A percentile compares a stretch with the other conserved stretches of the same genome.
Conservation (phyloP, 2,888 invertebrate species). For the Watsonalla cultraria region DNA sequence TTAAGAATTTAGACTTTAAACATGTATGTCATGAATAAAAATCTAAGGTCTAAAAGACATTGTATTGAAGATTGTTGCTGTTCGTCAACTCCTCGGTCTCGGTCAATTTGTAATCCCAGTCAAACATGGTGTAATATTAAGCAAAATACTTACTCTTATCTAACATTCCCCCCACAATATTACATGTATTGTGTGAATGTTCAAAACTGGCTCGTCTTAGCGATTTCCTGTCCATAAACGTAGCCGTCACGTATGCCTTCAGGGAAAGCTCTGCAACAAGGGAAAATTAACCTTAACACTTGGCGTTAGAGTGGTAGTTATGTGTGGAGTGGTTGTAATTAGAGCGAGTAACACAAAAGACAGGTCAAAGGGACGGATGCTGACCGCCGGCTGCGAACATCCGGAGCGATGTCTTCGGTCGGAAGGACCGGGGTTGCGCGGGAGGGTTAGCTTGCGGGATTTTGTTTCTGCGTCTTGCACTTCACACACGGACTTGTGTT, state of each 20-base stretch:
- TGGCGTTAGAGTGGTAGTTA: conserved; percentile 16
- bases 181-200: conserved; percentile 25
- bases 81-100: too few relatives aligned
- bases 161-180: neutral
- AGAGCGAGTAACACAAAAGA: conserved; percentile 47
- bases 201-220: conserved; percentile 53
- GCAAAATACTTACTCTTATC: neutral
- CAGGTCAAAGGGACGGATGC: conserved; percentile 73
- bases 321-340: conserved; percentile 46
- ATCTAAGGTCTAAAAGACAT: too few relatives aligned
- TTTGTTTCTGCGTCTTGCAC: too few relatives aligned
- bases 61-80: too few relatives aligned
- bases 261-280: conserved; percentile 33
- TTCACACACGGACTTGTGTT: too few relatives aligned
- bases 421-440: conserved; percentile 39
- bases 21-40: too few relatives aligned
- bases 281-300: conserved; percentile 28
- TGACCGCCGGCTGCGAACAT: conserved; percentile 65
- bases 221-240: conserved; percentile 54
- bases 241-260: conserved; percentile 37
- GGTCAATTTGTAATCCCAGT: too few relatives aligned
- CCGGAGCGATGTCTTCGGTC: conserved; percentile 56
- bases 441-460: conserved; percentile 24
- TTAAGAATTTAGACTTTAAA: too few relatives aligned
- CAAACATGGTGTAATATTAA: too few relatives aligned